phyloP scores from a whole-genome alignment of 92 coral and sea anemone species.

The Montipora capitata region DNA sequence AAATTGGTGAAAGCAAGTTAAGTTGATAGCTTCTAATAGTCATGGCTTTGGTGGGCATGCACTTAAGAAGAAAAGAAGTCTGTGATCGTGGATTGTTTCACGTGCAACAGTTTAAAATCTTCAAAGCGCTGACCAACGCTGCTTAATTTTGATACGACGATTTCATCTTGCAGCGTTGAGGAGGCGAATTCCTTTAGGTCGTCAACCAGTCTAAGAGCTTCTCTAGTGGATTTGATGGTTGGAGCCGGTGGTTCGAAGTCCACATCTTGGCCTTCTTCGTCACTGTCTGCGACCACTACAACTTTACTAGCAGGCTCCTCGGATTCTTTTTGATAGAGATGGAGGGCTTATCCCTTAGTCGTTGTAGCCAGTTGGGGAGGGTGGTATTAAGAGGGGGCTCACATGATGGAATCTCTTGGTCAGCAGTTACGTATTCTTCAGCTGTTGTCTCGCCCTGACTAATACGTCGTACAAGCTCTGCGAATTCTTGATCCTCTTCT shows the following conservation, averaged over 20 bases:
- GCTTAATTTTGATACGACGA: slow-evolving; percentile 23
- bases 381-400: background rate
- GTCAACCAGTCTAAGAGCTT: slow-evolving; percentile 29
- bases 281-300: slow-evolving; percentile 8
- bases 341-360: slow-evolving; percentile 1
- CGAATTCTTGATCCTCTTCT: slow-evolving; percentile 24
- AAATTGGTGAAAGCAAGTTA: slow-evolving; percentile 3
- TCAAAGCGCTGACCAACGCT: slow-evolving; percentile 31
- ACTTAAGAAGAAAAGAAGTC: slow-evolving; percentile 20
- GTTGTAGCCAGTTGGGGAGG: background rate
- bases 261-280: background rate
- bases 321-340: background rate
- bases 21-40: slow-evolving; percentile 8
- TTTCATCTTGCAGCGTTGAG: slow-evolving; percentile 31
- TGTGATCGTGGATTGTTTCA: slow-evolving; percentile 6
- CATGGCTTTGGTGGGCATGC: slow-evolving; percentile 8
- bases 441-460: slow-evolving; percentile 15
- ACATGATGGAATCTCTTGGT: slow-evolving; percentile 14
- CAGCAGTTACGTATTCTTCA: slow-evolving; percentile 19
- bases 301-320: background rate
- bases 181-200: slow-evolving; percentile 29
- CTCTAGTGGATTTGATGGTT: slow-evolving; percentile 20
- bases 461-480: slow-evolving; percentile 8
- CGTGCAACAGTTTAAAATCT: slow-evolving; percentile 22
- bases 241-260: slow-evolving; percentile 9